A percentile compares a stretch with the other conserved stretches of the same genome.
Conservation (phyloP, 2,888 invertebrate genomes). For the Amblyjoppa fuscipennis region DNA sequence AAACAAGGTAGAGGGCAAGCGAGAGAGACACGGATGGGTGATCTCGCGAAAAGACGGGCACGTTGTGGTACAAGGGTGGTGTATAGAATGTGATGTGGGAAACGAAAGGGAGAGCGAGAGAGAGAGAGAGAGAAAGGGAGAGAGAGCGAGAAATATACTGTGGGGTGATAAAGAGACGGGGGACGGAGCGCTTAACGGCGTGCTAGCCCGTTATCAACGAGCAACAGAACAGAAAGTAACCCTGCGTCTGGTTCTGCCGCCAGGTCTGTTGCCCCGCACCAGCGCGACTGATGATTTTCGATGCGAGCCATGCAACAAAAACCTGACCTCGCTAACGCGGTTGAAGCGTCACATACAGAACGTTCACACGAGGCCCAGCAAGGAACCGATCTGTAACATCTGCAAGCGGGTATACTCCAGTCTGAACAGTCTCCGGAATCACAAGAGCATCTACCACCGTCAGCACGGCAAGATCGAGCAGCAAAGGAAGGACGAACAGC, state of each 20-base stretch:
- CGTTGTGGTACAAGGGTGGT: slow-evolving; percentile 64
- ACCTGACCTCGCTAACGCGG: slow-evolving; percentile 93
- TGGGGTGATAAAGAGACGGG: slow-evolving; percentile 42
- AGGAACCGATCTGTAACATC: slow-evolving; percentile 96
- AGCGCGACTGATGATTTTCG: slow-evolving; percentile 94
- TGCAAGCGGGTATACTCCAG: slow-evolving; percentile 97
- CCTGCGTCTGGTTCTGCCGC: slow-evolving; percentile 87
- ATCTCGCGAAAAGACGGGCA: slow-evolving; percentile 57
- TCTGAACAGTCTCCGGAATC: slow-evolving; percentile 95
- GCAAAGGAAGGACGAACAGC: slow-evolving; percentile 89
- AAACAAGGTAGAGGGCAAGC: slow-evolving; percentile 73
- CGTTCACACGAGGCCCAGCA: slow-evolving; percentile 95
- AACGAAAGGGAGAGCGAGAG: slow-evolving; percentile 44
- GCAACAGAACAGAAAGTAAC: slow-evolving; percentile 81
- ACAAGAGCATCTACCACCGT: slow-evolving; percentile 97
- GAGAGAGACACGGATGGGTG: slow-evolving; percentile 58
- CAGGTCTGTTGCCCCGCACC: slow-evolving; percentile 88
- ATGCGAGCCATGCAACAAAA: slow-evolving; percentile 97
- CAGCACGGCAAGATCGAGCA: slow-evolving; percentile 88
- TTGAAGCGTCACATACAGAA: slow-evolving; percentile 97
- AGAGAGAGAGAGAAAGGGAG: slow-evolving; percentile 6
- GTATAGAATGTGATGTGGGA: slow-evolving; percentile 64
- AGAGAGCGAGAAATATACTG: slow-evolving; percentile 17
- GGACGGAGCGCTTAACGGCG: slow-evolving; percentile 55
- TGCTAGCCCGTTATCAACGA: slow-evolving; percentile 59